phyloP scores from a whole-genome alignment of 2,888 invertebrate species.

The Morpho achilles region DNA sequence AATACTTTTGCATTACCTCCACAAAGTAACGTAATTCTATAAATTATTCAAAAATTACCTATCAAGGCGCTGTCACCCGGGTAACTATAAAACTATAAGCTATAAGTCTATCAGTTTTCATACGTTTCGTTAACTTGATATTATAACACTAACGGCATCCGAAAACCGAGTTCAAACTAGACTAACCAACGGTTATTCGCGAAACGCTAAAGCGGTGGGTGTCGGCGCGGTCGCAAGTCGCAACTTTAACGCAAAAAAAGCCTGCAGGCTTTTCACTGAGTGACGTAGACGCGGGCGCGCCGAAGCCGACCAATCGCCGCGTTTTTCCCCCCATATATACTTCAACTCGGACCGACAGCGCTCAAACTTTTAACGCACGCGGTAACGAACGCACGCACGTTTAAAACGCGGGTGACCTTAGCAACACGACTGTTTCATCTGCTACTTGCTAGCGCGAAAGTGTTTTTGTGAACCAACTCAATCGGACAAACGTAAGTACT shows the following conservation, averaged over 20 bases:
- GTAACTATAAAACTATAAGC: no score
- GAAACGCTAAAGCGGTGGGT: constrained; percentile 25
- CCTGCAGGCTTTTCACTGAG: constrained; percentile 54
- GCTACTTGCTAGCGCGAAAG: constrained; percentile 41
- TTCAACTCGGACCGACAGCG: constrained; percentile 42
- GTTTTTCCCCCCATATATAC: constrained; percentile 55
- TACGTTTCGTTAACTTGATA: no score
- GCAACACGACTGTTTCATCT: constrained; percentile 26
- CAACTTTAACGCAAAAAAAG: constrained; percentile 36
- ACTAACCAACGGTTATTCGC: constrained; percentile 24
- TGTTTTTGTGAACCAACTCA: constrained; percentile 40
- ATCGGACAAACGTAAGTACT: constrained; percentile 56
- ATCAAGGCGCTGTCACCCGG: no score
- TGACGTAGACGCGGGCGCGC: constrained; percentile 65
- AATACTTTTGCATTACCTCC: no score
- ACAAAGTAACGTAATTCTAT: no score
- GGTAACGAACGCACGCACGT: constrained; percentile 51
- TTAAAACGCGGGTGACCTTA: constrained; percentile 31
- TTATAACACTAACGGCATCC: constrained; percentile 12
- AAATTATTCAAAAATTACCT: no score
- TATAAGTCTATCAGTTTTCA: no score
- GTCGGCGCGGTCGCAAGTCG: constrained; percentile 29
- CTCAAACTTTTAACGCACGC: constrained; percentile 55
- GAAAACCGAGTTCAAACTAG: constrained; percentile 21
- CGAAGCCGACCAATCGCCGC: constrained; percentile 50